phyloP scores from a whole-genome alignment of 2,888 invertebrate species.

The Scelioninae gen. 1 region DNA sequence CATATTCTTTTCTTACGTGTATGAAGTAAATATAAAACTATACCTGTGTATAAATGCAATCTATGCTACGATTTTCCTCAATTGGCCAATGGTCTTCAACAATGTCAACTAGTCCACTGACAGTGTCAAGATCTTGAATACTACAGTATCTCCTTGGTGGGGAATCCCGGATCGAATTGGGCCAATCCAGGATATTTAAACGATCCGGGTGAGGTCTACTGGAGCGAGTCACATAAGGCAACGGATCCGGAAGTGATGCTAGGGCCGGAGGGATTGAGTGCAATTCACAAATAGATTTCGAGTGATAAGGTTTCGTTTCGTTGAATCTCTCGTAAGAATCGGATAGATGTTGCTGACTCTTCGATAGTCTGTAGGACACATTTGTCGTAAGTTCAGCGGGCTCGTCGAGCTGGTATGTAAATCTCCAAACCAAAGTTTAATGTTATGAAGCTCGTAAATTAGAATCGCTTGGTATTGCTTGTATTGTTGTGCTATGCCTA shows the following conservation, averaged over 20 bases:
- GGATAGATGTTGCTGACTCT: conserved; percentile 82
- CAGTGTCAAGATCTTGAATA: conserved; percentile 81
- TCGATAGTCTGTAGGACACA: conserved; percentile 77
- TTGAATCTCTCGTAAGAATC: conserved; percentile 80
- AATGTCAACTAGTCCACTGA: conserved; percentile 82
- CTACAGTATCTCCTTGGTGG: conserved; percentile 79
- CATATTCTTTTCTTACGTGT: too few relatives aligned
- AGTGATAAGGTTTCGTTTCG: conserved; percentile 78
- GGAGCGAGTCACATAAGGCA: conserved; percentile 71
- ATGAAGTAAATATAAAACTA: neutral
- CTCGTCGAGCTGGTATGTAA: too few relatives aligned
- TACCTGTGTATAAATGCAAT: conserved; percentile 83
- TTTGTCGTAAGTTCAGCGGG: too few relatives aligned
- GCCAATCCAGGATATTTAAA: conserved; percentile 82
- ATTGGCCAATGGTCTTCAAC: conserved; percentile 82
- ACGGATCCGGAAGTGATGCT: conserved; percentile 77
- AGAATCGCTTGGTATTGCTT: too few relatives aligned
- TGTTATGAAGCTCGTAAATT: too few relatives aligned
- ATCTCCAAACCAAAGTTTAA: too few relatives aligned
- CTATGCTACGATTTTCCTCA: conserved; percentile 81
- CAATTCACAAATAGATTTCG: conserved; percentile 80
- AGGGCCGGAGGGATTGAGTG: conserved; percentile 78
- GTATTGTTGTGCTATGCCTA: too few relatives aligned
- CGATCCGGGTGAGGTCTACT: conserved; percentile 76
- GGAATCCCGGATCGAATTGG: conserved; percentile 69